phyloP scores from a whole-genome alignment of 2,113 vertebrate species.

The Silurus meridionalis region DNA sequence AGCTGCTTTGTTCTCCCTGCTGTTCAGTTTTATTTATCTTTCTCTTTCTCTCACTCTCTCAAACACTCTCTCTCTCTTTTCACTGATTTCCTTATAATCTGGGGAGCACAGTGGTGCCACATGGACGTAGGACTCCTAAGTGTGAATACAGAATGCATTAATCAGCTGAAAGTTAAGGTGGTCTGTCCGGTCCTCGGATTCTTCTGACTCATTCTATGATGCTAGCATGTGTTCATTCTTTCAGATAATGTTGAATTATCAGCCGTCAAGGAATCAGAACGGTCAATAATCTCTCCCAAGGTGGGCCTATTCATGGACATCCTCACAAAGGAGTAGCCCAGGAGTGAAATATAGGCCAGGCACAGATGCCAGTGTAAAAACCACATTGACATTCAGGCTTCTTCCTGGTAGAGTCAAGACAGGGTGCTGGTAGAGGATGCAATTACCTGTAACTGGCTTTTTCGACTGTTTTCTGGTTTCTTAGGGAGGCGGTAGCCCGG shows the following conservation, averaged over 20 bases:
- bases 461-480: background rate
- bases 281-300: background rate
- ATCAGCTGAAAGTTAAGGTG: background rate
- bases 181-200: background rate
- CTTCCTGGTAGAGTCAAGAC: background rate
- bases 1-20: background rate
- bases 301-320: background rate
- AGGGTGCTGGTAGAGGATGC: background rate
- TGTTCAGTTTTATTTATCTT: background rate
- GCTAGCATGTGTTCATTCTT: background rate
- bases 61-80: background rate
- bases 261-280: background rate
- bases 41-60: no score
- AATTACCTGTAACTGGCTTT: background rate
- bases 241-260: background rate
- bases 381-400: background rate
- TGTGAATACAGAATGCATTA: background rate
- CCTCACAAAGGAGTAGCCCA: background rate
- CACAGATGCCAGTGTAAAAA: background rate
- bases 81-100: background rate
- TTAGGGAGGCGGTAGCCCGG: background rate
- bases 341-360: background rate
- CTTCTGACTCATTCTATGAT: background rate
- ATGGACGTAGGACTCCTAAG: background rate
- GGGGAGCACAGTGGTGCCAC: background rate